Evolutionary conservation across 2,113 vertebrate genomes (phyloP).

Genomic region (Tinamus guttatus): DNA sequence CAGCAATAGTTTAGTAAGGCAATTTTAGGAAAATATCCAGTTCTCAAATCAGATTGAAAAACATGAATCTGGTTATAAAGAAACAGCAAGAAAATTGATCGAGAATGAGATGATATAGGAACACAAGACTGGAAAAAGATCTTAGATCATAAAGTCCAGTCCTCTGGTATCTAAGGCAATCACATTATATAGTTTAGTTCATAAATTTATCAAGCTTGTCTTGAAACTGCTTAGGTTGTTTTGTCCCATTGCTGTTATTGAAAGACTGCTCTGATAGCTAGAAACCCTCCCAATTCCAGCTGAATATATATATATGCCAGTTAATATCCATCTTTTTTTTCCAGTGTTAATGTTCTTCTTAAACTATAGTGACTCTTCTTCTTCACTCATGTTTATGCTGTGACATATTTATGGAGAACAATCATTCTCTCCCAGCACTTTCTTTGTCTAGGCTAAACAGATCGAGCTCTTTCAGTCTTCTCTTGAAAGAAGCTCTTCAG

Average conservation of each 20-base stretch:
- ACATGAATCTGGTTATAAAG: conserved; percentile 31
- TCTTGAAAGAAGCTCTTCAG: not conserved
- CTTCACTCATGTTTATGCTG: conserved; percentile 39
- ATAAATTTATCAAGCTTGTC: conserved; percentile 32
- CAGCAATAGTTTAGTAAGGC: not conserved
- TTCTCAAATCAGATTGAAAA: conserved; percentile 44
- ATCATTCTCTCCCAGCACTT: conserved; percentile 54
- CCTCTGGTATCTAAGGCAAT: conserved; percentile 7
- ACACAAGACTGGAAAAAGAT: not conserved
- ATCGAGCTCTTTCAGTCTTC: conserved; percentile 15
- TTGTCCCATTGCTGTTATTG: not conserved
- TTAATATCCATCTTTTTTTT: conserved; percentile 6
- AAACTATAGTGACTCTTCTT: conserved; percentile 51
- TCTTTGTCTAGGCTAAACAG: conserved; percentile 67
- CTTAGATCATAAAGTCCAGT: conserved; percentile 1
- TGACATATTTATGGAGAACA: conserved; percentile 60
- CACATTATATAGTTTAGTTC: not conserved
- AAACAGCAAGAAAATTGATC: not conserved
- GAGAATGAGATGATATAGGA: conserved; percentile 12
- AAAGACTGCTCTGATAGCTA: not conserved
- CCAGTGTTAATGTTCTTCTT: conserved; percentile 49
- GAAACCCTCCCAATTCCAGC: not conserved
- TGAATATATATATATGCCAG: conserved; percentile 21
- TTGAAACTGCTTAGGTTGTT: conserved; percentile 7
- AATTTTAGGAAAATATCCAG: conserved; percentile 37